Percentiles rank a stretch among this genome's conserved stretches.
Conservation (phyloP, 2,888 invertebrate genomes). For the Acanthosepion esculentum region DNA sequence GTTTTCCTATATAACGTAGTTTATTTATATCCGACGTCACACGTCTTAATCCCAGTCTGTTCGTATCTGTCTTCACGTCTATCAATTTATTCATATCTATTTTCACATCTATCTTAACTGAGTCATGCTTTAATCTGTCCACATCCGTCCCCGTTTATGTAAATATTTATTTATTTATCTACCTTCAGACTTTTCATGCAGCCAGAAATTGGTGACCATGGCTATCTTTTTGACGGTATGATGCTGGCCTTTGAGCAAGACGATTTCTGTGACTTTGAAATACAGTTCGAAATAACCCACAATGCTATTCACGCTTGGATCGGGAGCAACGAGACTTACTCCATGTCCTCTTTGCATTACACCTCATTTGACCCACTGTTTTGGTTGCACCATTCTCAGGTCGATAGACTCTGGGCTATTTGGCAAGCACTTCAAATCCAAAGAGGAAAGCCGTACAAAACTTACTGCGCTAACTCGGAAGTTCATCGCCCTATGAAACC, state of each 20-base stretch:
- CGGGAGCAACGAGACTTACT: constrained; percentile 49
- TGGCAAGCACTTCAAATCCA: constrained; percentile 55
- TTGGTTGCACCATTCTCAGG: constrained; percentile 51
- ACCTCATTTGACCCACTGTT: constrained; percentile 52
- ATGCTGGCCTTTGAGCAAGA: constrained; percentile 55
- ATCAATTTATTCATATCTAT: neutral
- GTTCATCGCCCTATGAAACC: constrained; percentile 53
- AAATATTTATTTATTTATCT: neutral
- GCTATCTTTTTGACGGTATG: constrained; percentile 53
- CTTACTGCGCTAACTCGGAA: constrained; percentile 55
- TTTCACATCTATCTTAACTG: neutral
- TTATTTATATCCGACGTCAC: neutral
- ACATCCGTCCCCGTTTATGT: neutral
- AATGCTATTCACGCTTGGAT: constrained; percentile 51
- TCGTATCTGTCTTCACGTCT: too few relatives aligned
- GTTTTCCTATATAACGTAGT: too few relatives aligned
- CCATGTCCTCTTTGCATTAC: constrained; percentile 52
- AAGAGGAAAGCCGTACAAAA: constrained; percentile 53
- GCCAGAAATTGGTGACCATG: constrained; percentile 53
- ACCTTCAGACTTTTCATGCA: constrained; percentile 49
- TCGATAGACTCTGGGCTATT: constrained; percentile 53
- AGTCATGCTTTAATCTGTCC: neutral
- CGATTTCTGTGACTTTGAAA: constrained; percentile 57
- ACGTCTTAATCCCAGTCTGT: neutral
- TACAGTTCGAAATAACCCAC: constrained; percentile 52